Conservation (phyloP, 2,113 vertebrate species). For the Cromileptes altivelis region DNA sequence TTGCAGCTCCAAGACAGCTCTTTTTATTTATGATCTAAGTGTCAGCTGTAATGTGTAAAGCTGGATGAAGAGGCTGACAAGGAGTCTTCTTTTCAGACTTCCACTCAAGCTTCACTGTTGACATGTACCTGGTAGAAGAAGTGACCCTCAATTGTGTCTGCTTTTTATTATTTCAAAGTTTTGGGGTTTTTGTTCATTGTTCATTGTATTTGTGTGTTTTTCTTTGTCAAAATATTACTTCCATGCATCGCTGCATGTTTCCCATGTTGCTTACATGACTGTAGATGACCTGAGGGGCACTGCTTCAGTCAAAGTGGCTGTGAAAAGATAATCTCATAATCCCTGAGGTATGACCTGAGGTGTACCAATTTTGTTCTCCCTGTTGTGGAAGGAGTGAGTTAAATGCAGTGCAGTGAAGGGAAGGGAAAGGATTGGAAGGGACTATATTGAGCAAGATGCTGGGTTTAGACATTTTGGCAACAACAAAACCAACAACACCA, state of each 20-base stretch:
- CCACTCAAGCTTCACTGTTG: too few species aligned
- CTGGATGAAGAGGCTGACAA: background rate
- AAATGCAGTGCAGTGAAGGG: constrained; percentile 34
- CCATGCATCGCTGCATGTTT: constrained; percentile 25
- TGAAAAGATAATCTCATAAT: constrained; percentile 80
- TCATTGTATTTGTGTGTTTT: background rate
- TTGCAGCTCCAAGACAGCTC: background rate
- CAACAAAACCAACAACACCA: constrained; percentile 27
- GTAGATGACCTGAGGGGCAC: constrained; percentile 48
- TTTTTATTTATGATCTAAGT: background rate
- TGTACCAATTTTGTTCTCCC: constrained; percentile 47
- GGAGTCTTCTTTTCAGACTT: background rate
- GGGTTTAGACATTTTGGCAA: constrained; percentile 52
- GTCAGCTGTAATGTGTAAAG: background rate
- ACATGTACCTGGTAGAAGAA: background rate
- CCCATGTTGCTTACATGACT: constrained; percentile 28
- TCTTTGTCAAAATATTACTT: background rate
- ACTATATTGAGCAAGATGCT: constrained; percentile 34
- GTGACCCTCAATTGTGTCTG: background rate
- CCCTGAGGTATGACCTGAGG: constrained; percentile 75
- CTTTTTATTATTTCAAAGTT: background rate
- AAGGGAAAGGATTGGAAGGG: constrained; percentile 12
- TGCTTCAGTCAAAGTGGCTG: constrained; percentile 61
- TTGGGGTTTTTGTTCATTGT: too few species aligned
- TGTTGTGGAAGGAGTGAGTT: constrained; percentile 45